Evolutionary conservation across 2,113 vertebrate genomes (phyloP).

Genomic region (Petrocephalus microphthalmus): DNA sequence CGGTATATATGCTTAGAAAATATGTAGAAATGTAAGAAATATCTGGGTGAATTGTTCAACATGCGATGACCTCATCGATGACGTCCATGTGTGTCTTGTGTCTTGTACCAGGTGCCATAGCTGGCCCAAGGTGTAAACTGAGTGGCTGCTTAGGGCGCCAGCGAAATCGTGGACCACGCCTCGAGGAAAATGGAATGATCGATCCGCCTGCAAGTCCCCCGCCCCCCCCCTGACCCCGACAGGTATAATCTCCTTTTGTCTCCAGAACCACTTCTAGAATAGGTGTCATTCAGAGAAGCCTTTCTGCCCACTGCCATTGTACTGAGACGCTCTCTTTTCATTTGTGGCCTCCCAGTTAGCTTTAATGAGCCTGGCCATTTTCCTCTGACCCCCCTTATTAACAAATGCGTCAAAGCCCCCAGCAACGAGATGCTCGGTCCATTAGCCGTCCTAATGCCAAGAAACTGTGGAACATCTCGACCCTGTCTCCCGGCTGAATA

Average conservation of each 20-base stretch:
- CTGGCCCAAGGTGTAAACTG: neutral
- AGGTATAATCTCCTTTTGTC: neutral
- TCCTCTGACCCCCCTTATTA: neutral
- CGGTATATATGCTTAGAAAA: neutral
- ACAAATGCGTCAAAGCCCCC: neutral
- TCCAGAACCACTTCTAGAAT: neutral
- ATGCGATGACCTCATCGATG: neutral
- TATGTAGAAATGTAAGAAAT: neutral
- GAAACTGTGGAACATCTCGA: neutral
- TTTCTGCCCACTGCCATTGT: neutral
- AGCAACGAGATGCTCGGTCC: neutral
- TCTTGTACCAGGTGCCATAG: neutral
- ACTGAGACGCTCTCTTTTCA: neutral
- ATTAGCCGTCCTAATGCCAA: neutral
- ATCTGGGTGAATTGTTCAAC: neutral
- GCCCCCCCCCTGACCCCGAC: neutral
- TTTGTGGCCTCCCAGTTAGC: neutral
- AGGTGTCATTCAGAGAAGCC: neutral
- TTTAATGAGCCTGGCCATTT: neutral
- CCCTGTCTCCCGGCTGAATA: neutral
- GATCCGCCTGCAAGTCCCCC: neutral
- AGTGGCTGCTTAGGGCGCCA: neutral
- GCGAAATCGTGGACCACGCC: neutral
- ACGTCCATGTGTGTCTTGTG: neutral
- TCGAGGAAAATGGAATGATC: neutral